Evolutionary conservation across 64 coral and sea anemone genomes (phyloP), one percentile per base, ranked within the genome.

Genomic region (Actinia tenebrosa): DNA sequence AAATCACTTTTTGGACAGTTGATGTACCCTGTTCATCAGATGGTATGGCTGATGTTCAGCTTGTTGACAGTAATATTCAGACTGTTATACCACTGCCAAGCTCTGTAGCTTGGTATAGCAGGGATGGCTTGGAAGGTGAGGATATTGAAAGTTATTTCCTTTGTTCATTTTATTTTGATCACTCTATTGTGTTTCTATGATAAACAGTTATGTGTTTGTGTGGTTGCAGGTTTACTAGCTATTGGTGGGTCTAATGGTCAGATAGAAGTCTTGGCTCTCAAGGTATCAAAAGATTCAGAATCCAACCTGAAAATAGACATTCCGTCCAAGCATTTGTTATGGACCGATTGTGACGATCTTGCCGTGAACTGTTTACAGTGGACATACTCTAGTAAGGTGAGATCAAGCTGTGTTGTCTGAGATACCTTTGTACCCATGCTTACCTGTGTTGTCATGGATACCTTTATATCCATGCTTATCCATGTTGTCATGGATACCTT

Each of bases 321-420:
- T 22, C 3, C 26, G 45, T 59, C 27, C 30, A 45, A 37, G 9
- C 42, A 64, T 7, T 63, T 43, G 83, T 59, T 85, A 63, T 85
- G 83, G 83, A 45, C 27, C 45, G 54, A 85, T 61, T 22, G 30
- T 61, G 83, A 85, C 63, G 83, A 85, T 44, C 9, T 85, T 19
- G 19, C 83, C 1, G 17, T 85, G 37, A 63, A 85, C 56, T 22
- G 23, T 1, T 10, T 85, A 22, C 30, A 9, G 7, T 85, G 83
- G 83, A 30, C 26, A 37, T 14, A 75, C 2, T 14, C 69, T 42
- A 42, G 26, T 75, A 42, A 75, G 26, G 69, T 75, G 14, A 66
- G 63, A 2, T 58, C 56, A 16, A 8, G 53, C 63, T 66, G 10
- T 58, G 56, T 58, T 58, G 56, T 5, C 15, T 0, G 2, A 1